Evolutionary conservation across 2,113 vertebrate genomes (phyloP), one percentile per base, ranked within the genome.

Genomic region (Melanostigma gelatinosum): DNA sequence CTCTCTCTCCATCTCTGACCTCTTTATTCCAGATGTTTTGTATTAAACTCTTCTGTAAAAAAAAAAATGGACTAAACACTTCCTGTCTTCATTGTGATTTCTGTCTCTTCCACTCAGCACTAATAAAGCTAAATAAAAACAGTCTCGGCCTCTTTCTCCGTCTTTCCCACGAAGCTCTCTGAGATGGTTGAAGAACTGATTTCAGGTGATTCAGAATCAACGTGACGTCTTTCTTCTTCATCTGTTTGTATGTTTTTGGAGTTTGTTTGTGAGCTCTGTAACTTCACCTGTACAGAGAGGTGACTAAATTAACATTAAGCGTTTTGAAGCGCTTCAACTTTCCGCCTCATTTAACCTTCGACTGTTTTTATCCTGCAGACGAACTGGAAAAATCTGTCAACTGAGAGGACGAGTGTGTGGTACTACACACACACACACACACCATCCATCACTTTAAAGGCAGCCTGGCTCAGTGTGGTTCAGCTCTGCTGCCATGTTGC

Each of bases 11-110:
- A 50, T 65, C 36, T 29, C 4, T 9, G 50, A 22, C 22, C 8
- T 24, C 48, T 91, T 80, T 48, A 80, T 93, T 94, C 93, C 88
- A 92, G 83, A 91, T 95, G 91, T 93, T 95, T 92, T 86, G 72
- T 95, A 94, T 95, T 93, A 91, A 93, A 94, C 93, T 93, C 67
- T 85, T 40, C 36, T n/a, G n/a, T n/a, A n/a, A n/a, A n/a, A n/a
- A n/a, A 34, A 34, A 34, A 34, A 85, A 86, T 82, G 54, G 61
- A 81, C 73, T 80, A 38, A 76, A 86, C 76, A 62, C 57, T 80
- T 67, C 75, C 78, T 85, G 85, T 91, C 94, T 90, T 76, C 13
- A 34, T 93, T 93, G 93, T 93, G 88, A 92, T 93, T 91, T 90
- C 77, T 94, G 93, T 90, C 95, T 92, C 89, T 88, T 73, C 85